Base-by-base conservation (phyloP, 2,797 vertebrate species). In the Mergus octosetaceus region DNA sequence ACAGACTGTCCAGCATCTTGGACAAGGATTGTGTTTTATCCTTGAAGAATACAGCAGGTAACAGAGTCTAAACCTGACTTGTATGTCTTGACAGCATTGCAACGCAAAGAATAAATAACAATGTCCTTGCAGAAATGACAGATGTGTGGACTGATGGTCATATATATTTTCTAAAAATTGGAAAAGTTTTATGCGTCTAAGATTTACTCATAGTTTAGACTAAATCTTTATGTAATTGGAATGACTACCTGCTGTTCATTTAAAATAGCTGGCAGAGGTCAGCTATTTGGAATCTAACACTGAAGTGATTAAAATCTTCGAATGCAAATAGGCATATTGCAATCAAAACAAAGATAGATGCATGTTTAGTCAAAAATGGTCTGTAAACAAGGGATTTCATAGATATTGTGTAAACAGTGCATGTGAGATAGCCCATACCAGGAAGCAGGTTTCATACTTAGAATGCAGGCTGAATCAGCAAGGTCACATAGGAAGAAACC, bases 371-470 rank as follows among this genome's bases (percentile, higher is more conserved):
- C 19, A 58, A 66, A 75, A 74, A 25, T 6, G 15, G 79, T 49
- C 45, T 68, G 28, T 89, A 65, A 76, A 75, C 15, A 24, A 41
- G 43, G 47, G 73, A 61, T 80, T 32, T 74, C 91, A 61, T 20
- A 86, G 41, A 25, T 45, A 74, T 20, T 61, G 9, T 51, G 72
- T 30, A 45, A 27, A 61, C 5, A 53, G 56, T 27, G 19, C 49
- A 34, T 45, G 66, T 38, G 24, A 87, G 70, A 89, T 58, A 93
- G 76, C 70, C 53, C 73, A 41, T 17, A 38, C 79, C 94, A 66
- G 11, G 73, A 91, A 95, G 34, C 93, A 94, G 91, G 81, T 2
- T 75, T 89, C 80, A 91, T 92, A 75, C 36, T 84, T 58, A 75
- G 62, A 84, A 64, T 56, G 56, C 76, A 93, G 66, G 24, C 79